Percentiles rank a stretch among this genome's conserved stretches.
Conservation (phyloP, 2,797 vertebrate species). For the Typhlichthys subterraneus region DNA sequence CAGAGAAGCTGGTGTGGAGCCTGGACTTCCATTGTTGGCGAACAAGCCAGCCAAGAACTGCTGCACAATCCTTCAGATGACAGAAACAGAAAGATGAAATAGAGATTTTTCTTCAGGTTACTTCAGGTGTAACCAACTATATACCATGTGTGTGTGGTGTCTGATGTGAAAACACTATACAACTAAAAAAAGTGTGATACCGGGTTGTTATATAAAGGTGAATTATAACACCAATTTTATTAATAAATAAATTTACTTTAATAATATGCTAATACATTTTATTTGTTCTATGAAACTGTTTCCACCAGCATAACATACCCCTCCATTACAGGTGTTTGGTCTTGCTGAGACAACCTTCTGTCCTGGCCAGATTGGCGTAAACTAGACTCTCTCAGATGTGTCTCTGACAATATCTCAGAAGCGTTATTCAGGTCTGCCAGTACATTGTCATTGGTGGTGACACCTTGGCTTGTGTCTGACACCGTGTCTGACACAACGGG, state of each 20-base stretch:
- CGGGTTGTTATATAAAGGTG: no score
- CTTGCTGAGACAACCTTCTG: constrained; percentile 69
- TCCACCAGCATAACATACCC: constrained; percentile 72
- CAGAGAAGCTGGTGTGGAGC: constrained; percentile 83
- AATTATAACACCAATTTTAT: no score
- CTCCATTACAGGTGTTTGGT: constrained; percentile 84
- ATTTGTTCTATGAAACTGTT: no score
- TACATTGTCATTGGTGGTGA: constrained; percentile 69
- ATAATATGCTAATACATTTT: no score
- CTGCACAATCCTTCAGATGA: constrained; percentile 82
- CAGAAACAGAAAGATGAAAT: constrained; percentile 27
- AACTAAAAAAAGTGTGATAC: no score
- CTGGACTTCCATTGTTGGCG: constrained; percentile 78
- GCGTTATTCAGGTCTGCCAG: constrained; percentile 42
- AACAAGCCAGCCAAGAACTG: constrained; percentile 82
- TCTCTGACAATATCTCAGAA: constrained; percentile 2
- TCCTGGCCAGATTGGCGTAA: constrained; percentile 69
- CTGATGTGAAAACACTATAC: no score
- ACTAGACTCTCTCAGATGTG: constrained; percentile 63
- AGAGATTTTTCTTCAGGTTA: neutral
- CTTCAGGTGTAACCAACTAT: neutral
- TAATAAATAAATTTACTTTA: no score
- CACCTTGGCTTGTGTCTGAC: constrained; percentile 8
- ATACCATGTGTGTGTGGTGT: no score
- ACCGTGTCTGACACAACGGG: constrained; percentile 59